Base-by-base conservation (phyloP, 2,797 vertebrate genomes). In the Anisognathus igniventris region DNA sequence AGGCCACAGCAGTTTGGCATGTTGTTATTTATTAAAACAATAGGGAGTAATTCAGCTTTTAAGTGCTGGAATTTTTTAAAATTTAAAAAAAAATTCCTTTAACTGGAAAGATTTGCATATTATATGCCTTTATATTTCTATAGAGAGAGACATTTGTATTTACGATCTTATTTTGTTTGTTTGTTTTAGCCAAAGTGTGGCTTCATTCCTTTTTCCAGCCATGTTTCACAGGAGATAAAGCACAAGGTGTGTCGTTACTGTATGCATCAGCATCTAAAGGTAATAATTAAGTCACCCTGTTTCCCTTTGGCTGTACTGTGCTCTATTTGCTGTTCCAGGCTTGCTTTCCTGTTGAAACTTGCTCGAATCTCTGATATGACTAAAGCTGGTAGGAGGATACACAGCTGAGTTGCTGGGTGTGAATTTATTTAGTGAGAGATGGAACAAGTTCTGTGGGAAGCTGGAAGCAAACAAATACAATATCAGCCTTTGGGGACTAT, bases 241-340 rank as follows among this genome's bases (percentile, higher is more conserved):
- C 98, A 98, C 92, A 99, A 98, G 96, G 98, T 99, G 93, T 99
- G 99, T 93, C 98, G 99, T 57, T 99, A 99, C 97, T 99, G 99
- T 96, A 99, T 99, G 99, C 99, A 99, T 97, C 99, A 99, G 96
- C 99, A 99, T 97, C 98, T 99, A 93, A 99, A 99, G 99, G 99
- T 99, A 97, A 97, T 87, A n/a, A 74, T 68, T 22, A 58, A 56
- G n/a, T 73, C 37, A 67, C 33, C 5, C 25, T 44, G 45, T 76
- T 90, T 79, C 64, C 47, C 42, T 78, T 48, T 88, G 56, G 16
- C 61, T 40, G 23, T 14, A 4, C 12, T 31, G 35, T n/a, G 50
- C 60, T 89, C 53, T 79, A 67, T 80, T 92, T 93, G 64, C 47
- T 68, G 9, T 77, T 87, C 48, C 47, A 88, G 61, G n/a, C 74